phyloP scores from a whole-genome alignment of 2,113 vertebrate species.

The Eubucco bourcierii region DNA sequence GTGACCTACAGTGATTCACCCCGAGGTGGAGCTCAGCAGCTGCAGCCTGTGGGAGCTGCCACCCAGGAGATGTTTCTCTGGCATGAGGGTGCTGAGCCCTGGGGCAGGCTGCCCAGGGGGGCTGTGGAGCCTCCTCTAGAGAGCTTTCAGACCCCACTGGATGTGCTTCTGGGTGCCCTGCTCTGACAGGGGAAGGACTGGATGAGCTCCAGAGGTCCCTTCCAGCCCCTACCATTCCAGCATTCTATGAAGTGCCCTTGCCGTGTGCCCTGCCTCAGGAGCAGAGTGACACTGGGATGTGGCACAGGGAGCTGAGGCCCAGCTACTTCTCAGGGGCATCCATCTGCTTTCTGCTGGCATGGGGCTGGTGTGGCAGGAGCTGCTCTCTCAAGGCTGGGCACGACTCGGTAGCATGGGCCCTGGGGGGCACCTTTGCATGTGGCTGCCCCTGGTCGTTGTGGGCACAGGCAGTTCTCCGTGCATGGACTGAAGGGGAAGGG shows the following conservation, averaged over 20 bases:
- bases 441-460: background rate
- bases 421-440: background rate
- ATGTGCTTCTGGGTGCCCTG: no score
- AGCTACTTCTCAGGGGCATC: background rate
- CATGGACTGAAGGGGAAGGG: background rate
- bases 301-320: background rate
- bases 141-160: no score
- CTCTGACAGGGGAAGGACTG: no score
- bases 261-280: background rate
- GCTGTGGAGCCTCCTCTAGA: no score
- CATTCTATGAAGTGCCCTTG: background rate
- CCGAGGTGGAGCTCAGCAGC: no score
- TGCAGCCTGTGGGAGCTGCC: background rate
- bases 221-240: background rate
- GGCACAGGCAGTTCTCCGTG: background rate
- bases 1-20: no score
- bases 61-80: no score
- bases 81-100: no score
- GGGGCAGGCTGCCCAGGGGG: no score
- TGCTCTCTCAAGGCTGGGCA: background rate
- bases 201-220: no score
- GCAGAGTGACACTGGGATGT: background rate
- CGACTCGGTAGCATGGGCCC: background rate
- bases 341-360: background rate
- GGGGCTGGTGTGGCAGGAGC: background rate